A percentile compares a stretch with the other conserved stretches of the same genome.
phyloP scores from a whole-genome alignment of 2,797 vertebrate species.

The Peromyscus melanophrys region DNA sequence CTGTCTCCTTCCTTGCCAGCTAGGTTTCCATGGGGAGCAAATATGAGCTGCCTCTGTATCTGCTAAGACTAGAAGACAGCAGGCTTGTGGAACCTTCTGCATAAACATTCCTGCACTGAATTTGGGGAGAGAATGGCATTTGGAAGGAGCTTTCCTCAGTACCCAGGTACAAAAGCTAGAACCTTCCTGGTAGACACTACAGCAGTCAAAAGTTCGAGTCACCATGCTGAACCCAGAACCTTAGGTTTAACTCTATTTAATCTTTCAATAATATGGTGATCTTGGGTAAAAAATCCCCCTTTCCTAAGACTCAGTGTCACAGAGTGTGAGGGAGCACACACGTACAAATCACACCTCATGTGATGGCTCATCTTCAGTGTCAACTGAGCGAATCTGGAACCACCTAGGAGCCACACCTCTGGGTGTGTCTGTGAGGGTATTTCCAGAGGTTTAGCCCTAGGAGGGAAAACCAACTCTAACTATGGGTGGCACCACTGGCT shows the following conservation, averaged over 20 bases:
- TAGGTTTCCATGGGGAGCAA: neutral
- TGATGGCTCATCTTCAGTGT: neutral
- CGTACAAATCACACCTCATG: neutral
- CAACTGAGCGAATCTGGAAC: neutral
- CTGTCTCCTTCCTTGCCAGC: neutral
- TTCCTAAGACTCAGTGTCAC: neutral
- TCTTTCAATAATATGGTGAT: neutral
- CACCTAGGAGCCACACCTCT: neutral
- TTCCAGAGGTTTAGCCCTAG: neutral
- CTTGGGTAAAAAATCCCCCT: neutral
- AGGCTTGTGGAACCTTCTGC: neutral
- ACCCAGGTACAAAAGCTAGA: neutral
- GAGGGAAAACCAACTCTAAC: neutral
- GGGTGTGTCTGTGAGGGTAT: neutral
- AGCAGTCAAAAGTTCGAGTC: neutral
- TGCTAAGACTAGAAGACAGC: neutral
- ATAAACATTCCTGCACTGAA: neutral
- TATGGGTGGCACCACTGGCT: neutral
- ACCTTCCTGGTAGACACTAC: neutral
- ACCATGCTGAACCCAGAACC: neutral
- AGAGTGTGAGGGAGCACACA: neutral
- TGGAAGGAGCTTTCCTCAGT: neutral
- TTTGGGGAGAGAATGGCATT: neutral
- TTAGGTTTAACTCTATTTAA: neutral
- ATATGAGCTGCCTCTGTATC: neutral